phyloP scores from a whole-genome alignment of 2,113 vertebrate genomes.

The Cervus canadensis region DNA sequence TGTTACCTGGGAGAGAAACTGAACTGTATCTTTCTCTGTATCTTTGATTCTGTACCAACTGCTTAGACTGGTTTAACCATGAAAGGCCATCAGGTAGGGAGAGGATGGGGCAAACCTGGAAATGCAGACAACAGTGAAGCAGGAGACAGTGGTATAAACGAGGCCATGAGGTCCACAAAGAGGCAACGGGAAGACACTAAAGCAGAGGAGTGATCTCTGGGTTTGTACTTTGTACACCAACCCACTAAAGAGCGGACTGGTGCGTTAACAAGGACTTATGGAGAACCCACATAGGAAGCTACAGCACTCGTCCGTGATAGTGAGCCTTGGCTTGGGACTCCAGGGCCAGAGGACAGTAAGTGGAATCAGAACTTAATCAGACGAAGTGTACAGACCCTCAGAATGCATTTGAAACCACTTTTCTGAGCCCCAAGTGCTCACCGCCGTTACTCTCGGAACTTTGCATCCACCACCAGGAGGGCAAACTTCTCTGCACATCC shows the following conservation, averaged over 20 bases:
- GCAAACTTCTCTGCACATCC: background rate
- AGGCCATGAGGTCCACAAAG: accelerated
- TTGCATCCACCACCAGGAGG: background rate
- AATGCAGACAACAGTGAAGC: background rate
- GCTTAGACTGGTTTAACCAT: background rate
- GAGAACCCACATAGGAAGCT: background rate
- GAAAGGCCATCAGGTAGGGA: background rate
- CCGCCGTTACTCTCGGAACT: background rate
- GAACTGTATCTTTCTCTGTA: background rate
- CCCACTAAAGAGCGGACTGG: background rate
- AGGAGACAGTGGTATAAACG: background rate
- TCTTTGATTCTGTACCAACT: background rate
- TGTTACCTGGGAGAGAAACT: background rate
- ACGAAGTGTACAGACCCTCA: background rate
- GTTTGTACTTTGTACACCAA: background rate
- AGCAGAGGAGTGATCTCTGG: background rate
- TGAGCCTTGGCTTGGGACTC: background rate
- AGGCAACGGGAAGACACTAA: background rate
- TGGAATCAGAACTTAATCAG: background rate
- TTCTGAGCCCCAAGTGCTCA: background rate
- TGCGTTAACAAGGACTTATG: background rate
- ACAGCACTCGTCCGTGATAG: background rate
- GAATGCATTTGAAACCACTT: background rate
- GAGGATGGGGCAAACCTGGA: background rate
- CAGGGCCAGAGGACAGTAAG: background rate